These are phyloP conservation scores for Ephestia elutella DNA, from an alignment of 1,140 invertebrate species.

Conservation along the genomic window DNA sequence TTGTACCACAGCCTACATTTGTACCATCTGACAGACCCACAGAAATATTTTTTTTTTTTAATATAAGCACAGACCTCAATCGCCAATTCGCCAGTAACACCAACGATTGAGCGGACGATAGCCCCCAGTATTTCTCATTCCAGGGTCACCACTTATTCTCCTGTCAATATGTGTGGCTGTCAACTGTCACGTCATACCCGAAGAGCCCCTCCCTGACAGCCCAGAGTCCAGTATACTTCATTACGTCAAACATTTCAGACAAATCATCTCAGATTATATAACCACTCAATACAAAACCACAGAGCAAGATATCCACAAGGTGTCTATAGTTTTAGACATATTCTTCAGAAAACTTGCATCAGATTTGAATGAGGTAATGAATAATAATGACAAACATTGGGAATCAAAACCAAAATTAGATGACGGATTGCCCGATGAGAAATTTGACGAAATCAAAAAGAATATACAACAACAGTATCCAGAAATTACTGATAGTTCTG, in stretches of 20 bases:
- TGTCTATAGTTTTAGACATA: slow-evolving; percentile 24
- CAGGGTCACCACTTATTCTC: neutral
- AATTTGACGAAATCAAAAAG: slow-evolving; percentile 29
- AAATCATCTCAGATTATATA: neutral
- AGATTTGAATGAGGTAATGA: slow-evolving; percentile 30
- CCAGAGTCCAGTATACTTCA: neutral
- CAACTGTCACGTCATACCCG: neutral
- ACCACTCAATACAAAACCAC: neutral
- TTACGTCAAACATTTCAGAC: neutral
- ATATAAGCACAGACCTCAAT: too few relatives aligned
- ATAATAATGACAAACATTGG: slow-evolving; percentile 10
- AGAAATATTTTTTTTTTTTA: too few relatives aligned
- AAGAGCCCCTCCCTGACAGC: neutral
- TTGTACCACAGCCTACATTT: too few relatives aligned
- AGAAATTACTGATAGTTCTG: slow-evolving; percentile 23
- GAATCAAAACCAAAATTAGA: slow-evolving; percentile 18
- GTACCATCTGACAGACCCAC: too few relatives aligned
- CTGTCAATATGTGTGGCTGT: neutral
- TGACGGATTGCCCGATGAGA: slow-evolving; percentile 32
- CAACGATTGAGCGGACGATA: too few relatives aligned
- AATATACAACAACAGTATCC: slow-evolving; percentile 29
- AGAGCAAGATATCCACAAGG: slow-evolving; percentile 20
- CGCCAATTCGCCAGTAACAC: too few relatives aligned
- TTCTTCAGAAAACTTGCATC: slow-evolving; percentile 30
- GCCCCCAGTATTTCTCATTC: neutral